Base-by-base conservation (phyloP, 2,113 vertebrate species). In the Barbus barbus region DNA sequence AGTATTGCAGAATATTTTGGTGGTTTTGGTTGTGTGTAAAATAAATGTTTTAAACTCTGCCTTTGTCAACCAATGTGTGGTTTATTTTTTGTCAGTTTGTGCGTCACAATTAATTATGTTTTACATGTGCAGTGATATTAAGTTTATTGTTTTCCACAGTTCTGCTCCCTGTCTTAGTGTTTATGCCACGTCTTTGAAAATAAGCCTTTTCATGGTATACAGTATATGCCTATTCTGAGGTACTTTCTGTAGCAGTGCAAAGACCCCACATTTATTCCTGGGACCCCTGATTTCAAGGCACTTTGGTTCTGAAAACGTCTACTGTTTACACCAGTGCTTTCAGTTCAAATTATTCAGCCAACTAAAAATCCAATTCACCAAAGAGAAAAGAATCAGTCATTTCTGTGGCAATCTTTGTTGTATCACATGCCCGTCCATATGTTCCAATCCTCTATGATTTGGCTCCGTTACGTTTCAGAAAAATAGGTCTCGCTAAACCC, bases 351-450 rank as follows among this genome's bases (percentile, higher is more conserved):
- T 13, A 33, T 36, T 56, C 48, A 36, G 16, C n/a, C 7, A 20
- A 22, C 12, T 56, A 5, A 56, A 77, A 77, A 56, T 12, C 48
- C 48, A 56, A 33, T 58, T 78, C 53, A 24, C 75, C 2, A 13
- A 60, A 38, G 51, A 78, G 53, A 78, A 76, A 36, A 76, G 16
- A 56, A 20, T 13, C 75, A 16, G 53, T 61, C 2, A 78, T 58
- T 41, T 71, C 22, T 53, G 13, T 82, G 79, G 1, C 69, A 72
- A 73, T 74, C 48, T 82, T 60, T 74, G 38, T 24, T 83, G 84
- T 78, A 78, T 82, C 56, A 86, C 51, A 53, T 67, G 48, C 82
- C 36, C 71, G 56, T 44, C 48, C 36, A 16, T 76, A 60, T 33
- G 38, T n/a, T 46, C 26, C 26, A 13, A 75, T 82, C 26, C 58